phyloP scores from a whole-genome alignment of 2,113 vertebrate genomes.

The Eupsittula cactorum region DNA sequence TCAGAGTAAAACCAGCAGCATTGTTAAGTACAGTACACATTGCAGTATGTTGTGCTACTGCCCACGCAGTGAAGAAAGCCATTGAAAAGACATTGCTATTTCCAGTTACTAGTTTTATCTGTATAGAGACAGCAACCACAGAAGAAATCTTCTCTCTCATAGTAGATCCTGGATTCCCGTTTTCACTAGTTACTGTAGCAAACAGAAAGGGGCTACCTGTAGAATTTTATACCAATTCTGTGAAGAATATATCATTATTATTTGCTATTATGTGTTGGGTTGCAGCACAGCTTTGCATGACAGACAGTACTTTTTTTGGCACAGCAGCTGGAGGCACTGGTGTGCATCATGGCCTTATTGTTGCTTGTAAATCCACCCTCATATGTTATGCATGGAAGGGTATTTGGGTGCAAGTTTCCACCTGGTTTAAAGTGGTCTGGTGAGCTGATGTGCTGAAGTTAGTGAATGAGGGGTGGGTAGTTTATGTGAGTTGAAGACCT shows the following conservation, averaged over 20 bases:
- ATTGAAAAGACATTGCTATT: not conserved
- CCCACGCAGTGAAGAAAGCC: not conserved
- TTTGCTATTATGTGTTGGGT: not conserved
- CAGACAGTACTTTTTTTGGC: not conserved
- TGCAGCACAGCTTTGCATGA: not conserved
- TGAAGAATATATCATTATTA: not conserved
- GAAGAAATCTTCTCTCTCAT: not conserved
- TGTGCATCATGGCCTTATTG: not conserved
- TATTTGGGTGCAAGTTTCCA: not conserved
- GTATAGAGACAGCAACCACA: not conserved
- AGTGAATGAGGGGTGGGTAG: not conserved
- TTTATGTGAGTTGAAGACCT: not conserved
- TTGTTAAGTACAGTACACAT: not conserved
- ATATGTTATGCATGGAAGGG: fast-evolving
- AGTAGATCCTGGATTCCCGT: not conserved
- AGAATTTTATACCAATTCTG: not conserved
- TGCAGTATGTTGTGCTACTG: not conserved
- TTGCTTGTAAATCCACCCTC: not conserved
- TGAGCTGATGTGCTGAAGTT: not conserved
- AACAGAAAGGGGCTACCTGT: not conserved
- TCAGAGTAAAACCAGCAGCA: not conserved
- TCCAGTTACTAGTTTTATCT: not conserved
- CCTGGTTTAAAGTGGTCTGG: not conserved
- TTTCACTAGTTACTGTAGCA: not conserved
- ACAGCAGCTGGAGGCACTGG: not conserved